Evolutionary conservation across 2,113 vertebrate genomes (phyloP).

Genomic region (Sebastes fasciatus): DNA sequence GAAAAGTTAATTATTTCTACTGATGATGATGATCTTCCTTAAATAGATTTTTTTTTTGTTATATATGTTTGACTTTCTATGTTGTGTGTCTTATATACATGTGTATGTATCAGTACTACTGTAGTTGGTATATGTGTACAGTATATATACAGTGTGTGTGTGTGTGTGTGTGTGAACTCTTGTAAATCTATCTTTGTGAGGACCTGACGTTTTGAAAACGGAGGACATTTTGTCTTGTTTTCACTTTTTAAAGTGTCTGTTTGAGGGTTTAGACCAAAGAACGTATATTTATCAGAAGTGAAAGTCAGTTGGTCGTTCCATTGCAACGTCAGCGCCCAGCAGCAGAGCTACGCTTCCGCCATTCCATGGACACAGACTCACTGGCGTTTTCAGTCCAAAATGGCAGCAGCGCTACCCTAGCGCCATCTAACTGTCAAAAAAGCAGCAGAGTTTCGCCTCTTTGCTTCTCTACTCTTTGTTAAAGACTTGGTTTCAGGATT

Average conservation of each 20-base stretch:
- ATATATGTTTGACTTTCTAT: background rate
- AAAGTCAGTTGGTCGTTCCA: too few relatives aligned
- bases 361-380: too few relatives aligned
- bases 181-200: background rate
- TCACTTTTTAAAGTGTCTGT: background rate
- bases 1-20: background rate
- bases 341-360: too few relatives aligned
- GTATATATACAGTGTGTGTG: constrained; percentile 23
- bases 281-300: too few relatives aligned
- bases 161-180: background rate
- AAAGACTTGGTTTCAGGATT: background rate
- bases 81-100: constrained; percentile 20
- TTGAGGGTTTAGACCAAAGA: background rate
- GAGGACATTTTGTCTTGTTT: background rate
- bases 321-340: too few relatives aligned
- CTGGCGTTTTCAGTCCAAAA: too few relatives aligned
- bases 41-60: background rate
- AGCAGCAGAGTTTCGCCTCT: too few relatives aligned
- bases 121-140: constrained; percentile 16
- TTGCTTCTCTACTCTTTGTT: too few relatives aligned
- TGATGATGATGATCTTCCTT: background rate
- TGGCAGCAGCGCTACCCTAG: too few relatives aligned
- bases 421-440: too few relatives aligned
- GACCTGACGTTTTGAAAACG: background rate
- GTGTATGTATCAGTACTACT: background rate